Evolutionary conservation across 2,888 invertebrate species (phyloP).

Genomic region (Acholoe squamosa): DNA sequence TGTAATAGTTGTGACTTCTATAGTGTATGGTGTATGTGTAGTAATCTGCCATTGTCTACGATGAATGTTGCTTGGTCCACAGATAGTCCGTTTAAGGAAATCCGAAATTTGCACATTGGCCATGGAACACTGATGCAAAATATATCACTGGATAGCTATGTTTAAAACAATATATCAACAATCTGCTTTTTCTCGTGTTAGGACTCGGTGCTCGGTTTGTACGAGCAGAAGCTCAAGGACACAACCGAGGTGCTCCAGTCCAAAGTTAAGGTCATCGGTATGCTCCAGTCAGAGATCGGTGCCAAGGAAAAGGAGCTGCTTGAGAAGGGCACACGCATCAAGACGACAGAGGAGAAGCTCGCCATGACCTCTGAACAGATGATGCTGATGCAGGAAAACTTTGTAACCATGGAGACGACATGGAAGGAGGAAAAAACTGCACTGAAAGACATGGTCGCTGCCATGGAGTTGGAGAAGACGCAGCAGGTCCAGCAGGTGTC

Average conservation of each 20-base stretch:
- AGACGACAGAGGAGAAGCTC: constrained; percentile 88
- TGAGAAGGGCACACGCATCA: constrained; percentile 84
- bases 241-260: constrained; percentile 78
- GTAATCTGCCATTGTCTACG: no score
- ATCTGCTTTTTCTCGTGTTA: neutral
- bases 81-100: no score
- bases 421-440: constrained; percentile 88
- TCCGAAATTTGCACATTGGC: no score
- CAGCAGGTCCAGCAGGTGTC: constrained; percentile 81
- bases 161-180: no score
- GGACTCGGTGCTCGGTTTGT: constrained; percentile 73
- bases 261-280: constrained; percentile 79
- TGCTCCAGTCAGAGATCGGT: constrained; percentile 76
- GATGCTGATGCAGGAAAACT: constrained; percentile 91
- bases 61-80: no score
- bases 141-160: no score
- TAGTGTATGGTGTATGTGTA: no score
- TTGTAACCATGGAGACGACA: constrained; percentile 88
- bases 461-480: constrained; percentile 84
- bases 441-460: constrained; percentile 70
- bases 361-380: constrained; percentile 92
- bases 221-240: constrained; percentile 79
- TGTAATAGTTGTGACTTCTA: no score
- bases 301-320: constrained; percentile 76
- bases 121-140: no score